A percentile compares a stretch with the other conserved stretches of the same genome.
These are phyloP conservation scores for Argyresthia goedartella DNA, from an alignment of 2,888 invertebrate genomes.

Conservation along the genomic window DNA sequence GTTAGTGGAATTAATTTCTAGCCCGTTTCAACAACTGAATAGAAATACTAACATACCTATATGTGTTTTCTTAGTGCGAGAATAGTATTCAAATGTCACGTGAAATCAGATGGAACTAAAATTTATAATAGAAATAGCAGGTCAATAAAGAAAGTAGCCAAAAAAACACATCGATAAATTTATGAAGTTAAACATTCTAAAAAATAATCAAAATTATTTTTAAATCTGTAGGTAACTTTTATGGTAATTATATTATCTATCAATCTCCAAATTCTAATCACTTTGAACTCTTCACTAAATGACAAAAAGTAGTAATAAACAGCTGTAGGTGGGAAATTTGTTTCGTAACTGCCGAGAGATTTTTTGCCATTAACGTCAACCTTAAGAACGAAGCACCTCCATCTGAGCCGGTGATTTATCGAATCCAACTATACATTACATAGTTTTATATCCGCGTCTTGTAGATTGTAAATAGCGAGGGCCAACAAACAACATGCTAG, in stretches of 20 bases:
- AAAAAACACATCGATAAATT: too few species aligned
- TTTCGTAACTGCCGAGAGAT: conserved; percentile 47
- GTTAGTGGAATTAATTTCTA: not conserved
- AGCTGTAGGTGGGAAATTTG: conserved; percentile 33
- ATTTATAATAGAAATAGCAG: too few species aligned
- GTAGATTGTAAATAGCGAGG: conserved; percentile 52
- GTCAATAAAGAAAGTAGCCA: too few species aligned
- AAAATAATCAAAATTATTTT: not conserved
- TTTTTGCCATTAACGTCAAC: conserved; percentile 45
- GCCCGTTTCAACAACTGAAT: too few species aligned
- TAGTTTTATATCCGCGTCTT: conserved; percentile 52
- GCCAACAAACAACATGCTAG: conserved; percentile 5
- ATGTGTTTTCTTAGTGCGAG: not conserved
- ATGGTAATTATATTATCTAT: not conserved
- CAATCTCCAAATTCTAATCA: not conserved
- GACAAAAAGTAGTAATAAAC: conserved; percentile 20
- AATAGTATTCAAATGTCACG: too few species aligned
- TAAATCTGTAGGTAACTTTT: not conserved
- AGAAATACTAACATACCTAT: too few species aligned
- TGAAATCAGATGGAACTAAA: too few species aligned
- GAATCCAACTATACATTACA: conserved; percentile 44
- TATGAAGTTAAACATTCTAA: too few species aligned
- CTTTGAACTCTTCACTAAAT: not conserved
- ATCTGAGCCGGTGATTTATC: conserved; percentile 37
- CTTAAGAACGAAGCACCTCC: conserved; percentile 16